These are phyloP conservation scores for Bovichtus diacanthus DNA, from an alignment of 2,797 vertebrate genomes.

Conservation along the genomic window DNA sequence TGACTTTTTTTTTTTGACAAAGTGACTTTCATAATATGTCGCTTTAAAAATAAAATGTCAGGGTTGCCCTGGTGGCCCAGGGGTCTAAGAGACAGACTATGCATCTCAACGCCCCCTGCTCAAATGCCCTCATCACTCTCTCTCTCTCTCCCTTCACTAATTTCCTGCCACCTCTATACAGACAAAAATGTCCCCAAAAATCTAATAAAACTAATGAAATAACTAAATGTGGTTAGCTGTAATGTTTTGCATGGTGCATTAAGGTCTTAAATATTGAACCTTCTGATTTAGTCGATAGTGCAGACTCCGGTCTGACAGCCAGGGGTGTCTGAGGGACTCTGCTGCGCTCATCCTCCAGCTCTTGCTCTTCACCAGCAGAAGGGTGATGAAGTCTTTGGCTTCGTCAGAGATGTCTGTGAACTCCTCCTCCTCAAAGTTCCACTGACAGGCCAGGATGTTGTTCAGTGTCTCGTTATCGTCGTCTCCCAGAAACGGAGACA, in stretches of 20 bases:
- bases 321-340: conserved; percentile 93
- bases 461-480: conserved; percentile 96
- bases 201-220: no score
- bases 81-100: no score
- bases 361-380: conserved; percentile 96
- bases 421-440: conserved; percentile 95
- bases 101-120: no score
- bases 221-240: no score
- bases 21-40: no score
- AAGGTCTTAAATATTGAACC: no score
- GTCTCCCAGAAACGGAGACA: conserved; percentile 97
- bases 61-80: background rate
- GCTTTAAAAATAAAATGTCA: background rate
- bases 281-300: conserved; percentile 88
- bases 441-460: conserved; percentile 95
- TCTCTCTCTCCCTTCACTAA: no score
- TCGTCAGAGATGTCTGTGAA: conserved; percentile 92
- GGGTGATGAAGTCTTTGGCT: conserved; percentile 96
- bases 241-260: no score
- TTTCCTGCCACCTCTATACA: background rate
- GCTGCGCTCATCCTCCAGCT: conserved; percentile 97
- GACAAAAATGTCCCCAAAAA: no score
- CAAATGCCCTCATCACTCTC: no score
- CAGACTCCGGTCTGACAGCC: conserved; percentile 92
- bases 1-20: no score